Percentiles rank a stretch among this genome's conserved stretches.
These are phyloP conservation scores for Coelopa pilipes DNA, from an alignment of 2,888 invertebrate species.

Conservation along the genomic window DNA sequence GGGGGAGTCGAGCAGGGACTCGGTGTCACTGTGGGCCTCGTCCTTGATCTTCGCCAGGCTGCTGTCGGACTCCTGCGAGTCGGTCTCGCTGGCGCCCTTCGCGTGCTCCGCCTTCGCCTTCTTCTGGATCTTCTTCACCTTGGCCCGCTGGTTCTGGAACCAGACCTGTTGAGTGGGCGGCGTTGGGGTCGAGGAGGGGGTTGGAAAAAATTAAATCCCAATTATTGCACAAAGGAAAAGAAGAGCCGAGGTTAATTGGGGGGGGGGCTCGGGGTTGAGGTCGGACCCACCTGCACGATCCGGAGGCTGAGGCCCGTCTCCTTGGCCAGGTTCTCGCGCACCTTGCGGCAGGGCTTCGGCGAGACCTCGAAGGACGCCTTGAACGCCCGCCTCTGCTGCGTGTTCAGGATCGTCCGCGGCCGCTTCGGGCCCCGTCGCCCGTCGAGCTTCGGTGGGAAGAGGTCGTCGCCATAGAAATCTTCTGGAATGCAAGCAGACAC, in stretches of 20 bases:
- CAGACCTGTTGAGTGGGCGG: constrained; percentile 68
- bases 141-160: constrained; percentile 76
- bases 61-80: constrained; percentile 69
- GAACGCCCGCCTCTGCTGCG: constrained; percentile 83
- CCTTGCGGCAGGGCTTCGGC: constrained; percentile 85
- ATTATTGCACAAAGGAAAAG: constrained; percentile 4
- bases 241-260: not conserved
- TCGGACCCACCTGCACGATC: constrained; percentile 78
- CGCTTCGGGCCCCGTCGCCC: constrained; percentile 81
- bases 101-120: constrained; percentile 71
- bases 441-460: constrained; percentile 72
- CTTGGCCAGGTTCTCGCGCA: constrained; percentile 82
- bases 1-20: constrained; percentile 63
- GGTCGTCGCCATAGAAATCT: constrained; percentile 73
- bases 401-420: constrained; percentile 85
- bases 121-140: constrained; percentile 76
- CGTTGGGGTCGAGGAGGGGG: constrained; percentile 23
- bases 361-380: constrained; percentile 88
- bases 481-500: constrained; percentile 23
- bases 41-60: constrained; percentile 71
- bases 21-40: constrained; percentile 72
- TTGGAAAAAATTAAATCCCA: constrained; percentile 17
- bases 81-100: constrained; percentile 65
- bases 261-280: no score
- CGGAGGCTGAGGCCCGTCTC: constrained; percentile 86